A percentile compares a stretch with the other conserved stretches of the same genome.
Evolutionary conservation across 2,113 vertebrate species (phyloP).

Genomic region (Nannospalax galili): DNA sequence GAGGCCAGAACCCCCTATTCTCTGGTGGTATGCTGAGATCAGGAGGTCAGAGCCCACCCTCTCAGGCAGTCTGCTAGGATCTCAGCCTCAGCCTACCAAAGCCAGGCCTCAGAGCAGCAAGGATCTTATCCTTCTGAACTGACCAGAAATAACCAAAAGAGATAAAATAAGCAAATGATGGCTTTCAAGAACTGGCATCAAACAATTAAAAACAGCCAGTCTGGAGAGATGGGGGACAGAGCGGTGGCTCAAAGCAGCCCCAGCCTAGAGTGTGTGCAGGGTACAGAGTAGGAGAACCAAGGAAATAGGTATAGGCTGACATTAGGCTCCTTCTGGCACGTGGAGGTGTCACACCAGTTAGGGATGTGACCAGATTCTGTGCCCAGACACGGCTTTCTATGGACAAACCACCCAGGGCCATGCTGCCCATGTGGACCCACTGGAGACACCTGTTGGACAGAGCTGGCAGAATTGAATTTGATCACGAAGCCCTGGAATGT

Average conservation of each 20-base stretch:
- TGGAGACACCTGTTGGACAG: neutral
- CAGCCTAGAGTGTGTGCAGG: neutral
- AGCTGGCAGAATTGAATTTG: neutral
- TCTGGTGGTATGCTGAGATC: too few relatives aligned
- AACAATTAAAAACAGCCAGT: fast-evolving
- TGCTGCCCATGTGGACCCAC: neutral
- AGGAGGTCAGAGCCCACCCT: too few relatives aligned
- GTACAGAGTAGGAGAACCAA: fast-evolving
- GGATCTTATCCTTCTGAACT: neutral
- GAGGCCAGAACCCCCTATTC: too few relatives aligned
- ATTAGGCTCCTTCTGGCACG: neutral
- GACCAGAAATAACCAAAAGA: neutral
- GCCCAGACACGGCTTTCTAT: neutral
- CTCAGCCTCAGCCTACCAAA: too few relatives aligned
- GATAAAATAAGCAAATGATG: neutral
- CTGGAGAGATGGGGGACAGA: neutral
- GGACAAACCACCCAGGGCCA: neutral
- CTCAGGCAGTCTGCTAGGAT: too few relatives aligned
- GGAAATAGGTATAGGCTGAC: fast-evolving
- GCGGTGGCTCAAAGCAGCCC: too few relatives aligned
- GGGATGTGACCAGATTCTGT: neutral
- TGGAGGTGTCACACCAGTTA: neutral
- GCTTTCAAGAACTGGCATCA: neutral
- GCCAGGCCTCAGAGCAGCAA: too few relatives aligned
- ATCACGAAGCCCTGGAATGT: neutral